phyloP scores from a whole-genome alignment of 2,888 invertebrate species.

The Silvanus unidentatus region DNA sequence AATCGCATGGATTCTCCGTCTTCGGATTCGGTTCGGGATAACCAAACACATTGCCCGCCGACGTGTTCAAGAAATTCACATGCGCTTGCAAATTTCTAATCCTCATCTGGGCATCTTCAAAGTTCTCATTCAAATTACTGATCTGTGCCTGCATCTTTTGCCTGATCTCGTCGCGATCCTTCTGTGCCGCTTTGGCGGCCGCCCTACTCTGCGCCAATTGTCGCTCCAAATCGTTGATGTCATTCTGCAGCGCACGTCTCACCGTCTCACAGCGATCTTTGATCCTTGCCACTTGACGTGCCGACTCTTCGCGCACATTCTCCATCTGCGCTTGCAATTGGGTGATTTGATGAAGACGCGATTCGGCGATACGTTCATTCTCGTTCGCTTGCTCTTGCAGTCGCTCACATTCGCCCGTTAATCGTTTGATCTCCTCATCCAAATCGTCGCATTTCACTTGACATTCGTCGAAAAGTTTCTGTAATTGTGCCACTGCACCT shows the following conservation, averaged over 20 bases:
- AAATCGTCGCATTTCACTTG: slow-evolving; percentile 33
- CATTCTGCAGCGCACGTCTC: slow-evolving; percentile 55
- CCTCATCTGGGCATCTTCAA: slow-evolving; percentile 60
- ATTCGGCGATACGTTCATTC: slow-evolving; percentile 57
- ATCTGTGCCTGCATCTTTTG: slow-evolving; percentile 66
- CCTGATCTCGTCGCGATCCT: slow-evolving; percentile 63
- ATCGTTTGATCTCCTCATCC: slow-evolving; percentile 35
- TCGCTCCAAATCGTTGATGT: slow-evolving; percentile 61
- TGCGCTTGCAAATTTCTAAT: slow-evolving; percentile 60
- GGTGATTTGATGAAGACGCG: slow-evolving; percentile 63
- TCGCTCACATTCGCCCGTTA: slow-evolving; percentile 46
- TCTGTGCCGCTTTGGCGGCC: slow-evolving; percentile 58
- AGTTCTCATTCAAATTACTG: slow-evolving; percentile 60
- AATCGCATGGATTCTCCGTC: slow-evolving; percentile 31
- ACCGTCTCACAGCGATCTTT: slow-evolving; percentile 63
- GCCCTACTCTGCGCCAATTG: slow-evolving; percentile 61
- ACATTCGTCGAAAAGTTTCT: slow-evolving; percentile 40
- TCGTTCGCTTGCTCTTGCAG: slow-evolving; percentile 56
- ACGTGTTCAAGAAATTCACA: slow-evolving; percentile 55
- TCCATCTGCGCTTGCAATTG: slow-evolving; percentile 61
- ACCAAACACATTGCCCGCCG: slow-evolving; percentile 35
- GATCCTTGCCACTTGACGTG: slow-evolving; percentile 58
- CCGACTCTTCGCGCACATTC: slow-evolving; percentile 61
- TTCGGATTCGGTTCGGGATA: slow-evolving; percentile 1
- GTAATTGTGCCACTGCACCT: slow-evolving; percentile 4